Percentiles rank a stretch among this genome's conserved stretches.
Conservation (phyloP, 92 coral and sea anemone genomes). For the Pocillopora grandis region DNA sequence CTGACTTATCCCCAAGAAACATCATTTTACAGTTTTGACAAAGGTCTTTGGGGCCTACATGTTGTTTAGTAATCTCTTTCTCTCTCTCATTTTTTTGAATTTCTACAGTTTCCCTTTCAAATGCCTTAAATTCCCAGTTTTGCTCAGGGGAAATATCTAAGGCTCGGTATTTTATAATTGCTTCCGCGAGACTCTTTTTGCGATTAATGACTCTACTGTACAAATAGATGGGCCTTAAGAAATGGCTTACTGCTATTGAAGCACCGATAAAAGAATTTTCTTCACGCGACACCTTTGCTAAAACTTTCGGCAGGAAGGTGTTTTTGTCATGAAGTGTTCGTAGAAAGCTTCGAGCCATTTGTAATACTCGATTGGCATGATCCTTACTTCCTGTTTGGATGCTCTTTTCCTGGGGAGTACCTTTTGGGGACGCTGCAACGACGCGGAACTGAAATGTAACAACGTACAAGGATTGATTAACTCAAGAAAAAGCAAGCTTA, state of each 20-base stretch:
- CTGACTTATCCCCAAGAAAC: background rate
- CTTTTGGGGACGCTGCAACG: too few relatives aligned
- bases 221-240: conserved; percentile 29
- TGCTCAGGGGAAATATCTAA: background rate
- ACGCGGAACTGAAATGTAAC: too few relatives aligned
- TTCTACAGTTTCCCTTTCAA: background rate
- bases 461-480: too few relatives aligned
- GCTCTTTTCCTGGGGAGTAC: too few relatives aligned
- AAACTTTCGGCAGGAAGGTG: conserved; percentile 1
- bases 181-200: background rate
- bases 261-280: conserved; percentile 6
- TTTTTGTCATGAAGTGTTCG: background rate
- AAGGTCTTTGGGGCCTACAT: background rate
- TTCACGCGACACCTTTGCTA: conserved; percentile 10
- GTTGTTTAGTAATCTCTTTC: too few relatives aligned
- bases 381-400: too few relatives aligned
- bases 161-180: background rate
- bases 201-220: background rate
- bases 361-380: too few relatives aligned
- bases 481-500: too few relatives aligned
- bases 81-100: too few relatives aligned
- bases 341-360: background rate
- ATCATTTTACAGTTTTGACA: conserved; percentile 7
- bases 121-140: conserved; percentile 3
- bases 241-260: conserved; percentile 12